Conservation (phyloP, 2,797 vertebrate genomes). For the Hapalemur alaotrensis region DNA sequence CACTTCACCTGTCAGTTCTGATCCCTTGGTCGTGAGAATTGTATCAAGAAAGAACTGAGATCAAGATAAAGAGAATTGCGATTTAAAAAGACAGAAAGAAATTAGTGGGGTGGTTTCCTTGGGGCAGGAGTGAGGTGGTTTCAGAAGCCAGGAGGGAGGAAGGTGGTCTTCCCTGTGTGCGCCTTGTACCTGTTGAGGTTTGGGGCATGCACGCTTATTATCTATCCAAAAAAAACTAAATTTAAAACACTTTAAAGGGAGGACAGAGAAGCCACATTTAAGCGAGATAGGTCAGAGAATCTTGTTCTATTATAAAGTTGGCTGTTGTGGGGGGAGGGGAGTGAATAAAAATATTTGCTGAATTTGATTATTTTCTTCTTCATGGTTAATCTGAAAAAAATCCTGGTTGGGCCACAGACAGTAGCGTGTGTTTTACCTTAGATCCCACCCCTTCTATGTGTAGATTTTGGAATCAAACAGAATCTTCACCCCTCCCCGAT, state of each 20-base stretch:
- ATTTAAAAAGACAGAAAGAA: not conserved
- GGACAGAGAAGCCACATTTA: not conserved
- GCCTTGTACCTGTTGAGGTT: not conserved
- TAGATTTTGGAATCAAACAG: not conserved
- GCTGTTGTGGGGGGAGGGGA: not conserved
- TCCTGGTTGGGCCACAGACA: not conserved
- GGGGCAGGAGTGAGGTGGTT: not conserved
- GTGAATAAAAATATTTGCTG: not conserved
- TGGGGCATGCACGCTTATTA: not conserved
- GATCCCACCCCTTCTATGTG: not conserved
- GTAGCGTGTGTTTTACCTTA: not conserved
- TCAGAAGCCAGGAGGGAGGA: not conserved
- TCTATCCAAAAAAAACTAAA: not conserved
- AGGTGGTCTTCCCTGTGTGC: not conserved
- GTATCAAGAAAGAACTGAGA: not conserved
- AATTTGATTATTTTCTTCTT: not conserved
- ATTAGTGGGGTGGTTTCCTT: not conserved
- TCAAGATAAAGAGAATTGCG: not conserved
- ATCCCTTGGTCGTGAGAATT: not conserved
- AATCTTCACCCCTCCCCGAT: not conserved
- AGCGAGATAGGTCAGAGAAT: not conserved
- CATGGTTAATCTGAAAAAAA: not conserved
- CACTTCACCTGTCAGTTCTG: not conserved
- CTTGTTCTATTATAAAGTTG: not conserved
- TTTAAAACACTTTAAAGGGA: not conserved